Evolutionary conservation across 2,113 vertebrate species (phyloP).

Genomic region (Ardeotis arabs): DNA sequence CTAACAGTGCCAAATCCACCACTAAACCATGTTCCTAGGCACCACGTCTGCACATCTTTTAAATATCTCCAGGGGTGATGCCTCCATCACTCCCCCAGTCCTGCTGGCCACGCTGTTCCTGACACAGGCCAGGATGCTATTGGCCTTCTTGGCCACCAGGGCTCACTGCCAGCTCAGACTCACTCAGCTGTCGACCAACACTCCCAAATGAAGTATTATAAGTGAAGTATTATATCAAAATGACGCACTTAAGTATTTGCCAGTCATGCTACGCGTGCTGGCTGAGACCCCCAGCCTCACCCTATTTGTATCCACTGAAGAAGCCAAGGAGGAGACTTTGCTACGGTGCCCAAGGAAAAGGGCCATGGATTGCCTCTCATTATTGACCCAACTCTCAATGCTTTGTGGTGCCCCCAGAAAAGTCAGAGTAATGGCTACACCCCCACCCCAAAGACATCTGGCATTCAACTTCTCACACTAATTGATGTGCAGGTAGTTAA

Average conservation of each 20-base stretch:
- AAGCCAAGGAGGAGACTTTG: neutral
- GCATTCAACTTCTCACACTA: neutral
- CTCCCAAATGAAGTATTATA: too few relatives aligned
- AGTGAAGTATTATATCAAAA: neutral
- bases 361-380: neutral
- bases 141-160: too few relatives aligned
- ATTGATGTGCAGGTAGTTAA: neutral
- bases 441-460: neutral
- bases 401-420: neutral
- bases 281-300: neutral
- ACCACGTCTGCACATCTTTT: too few relatives aligned
- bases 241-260: neutral
- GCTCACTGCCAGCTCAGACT: neutral
- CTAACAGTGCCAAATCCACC: too few relatives aligned
- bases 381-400: neutral
- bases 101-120: too few relatives aligned
- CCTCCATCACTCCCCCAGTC: too few relatives aligned
- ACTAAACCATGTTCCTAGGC: too few relatives aligned
- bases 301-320: neutral
- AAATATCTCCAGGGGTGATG: too few relatives aligned
- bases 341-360: neutral
- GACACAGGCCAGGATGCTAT: too few relatives aligned
- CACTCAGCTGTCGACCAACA: neutral
- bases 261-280: neutral
- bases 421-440: neutral